These are phyloP conservation scores for Haliaeetus leucogaster DNA, from an alignment of 2,113 vertebrate species.

Conservation along the genomic window DNA sequence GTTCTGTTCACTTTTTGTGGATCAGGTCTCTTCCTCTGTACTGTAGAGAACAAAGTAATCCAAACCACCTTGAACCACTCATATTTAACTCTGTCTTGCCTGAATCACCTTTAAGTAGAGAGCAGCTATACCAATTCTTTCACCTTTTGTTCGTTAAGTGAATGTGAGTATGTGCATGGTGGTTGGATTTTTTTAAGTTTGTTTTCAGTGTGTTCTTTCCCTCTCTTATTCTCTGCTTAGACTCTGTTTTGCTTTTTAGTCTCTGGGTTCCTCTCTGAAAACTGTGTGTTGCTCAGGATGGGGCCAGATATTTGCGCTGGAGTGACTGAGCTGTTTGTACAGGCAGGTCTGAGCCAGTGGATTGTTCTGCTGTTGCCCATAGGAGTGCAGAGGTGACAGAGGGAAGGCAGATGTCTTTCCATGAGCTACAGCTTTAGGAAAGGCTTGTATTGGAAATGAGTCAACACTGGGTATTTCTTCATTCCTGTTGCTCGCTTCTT, in stretches of 20 bases:
- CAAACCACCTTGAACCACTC: not conserved
- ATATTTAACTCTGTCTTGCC: not conserved
- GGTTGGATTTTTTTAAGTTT: not conserved
- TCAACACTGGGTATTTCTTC: not conserved
- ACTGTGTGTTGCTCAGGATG: not conserved
- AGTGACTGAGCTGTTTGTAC: not conserved
- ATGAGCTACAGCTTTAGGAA: not conserved
- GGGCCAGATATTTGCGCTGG: not conserved
- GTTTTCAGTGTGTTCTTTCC: not conserved
- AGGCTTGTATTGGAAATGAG: not conserved
- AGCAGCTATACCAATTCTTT: not conserved
- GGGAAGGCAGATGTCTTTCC: not conserved
- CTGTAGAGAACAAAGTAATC: not conserved
- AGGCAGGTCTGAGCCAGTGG: not conserved
- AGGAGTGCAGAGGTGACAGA: not conserved
- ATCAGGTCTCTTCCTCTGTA: not conserved
- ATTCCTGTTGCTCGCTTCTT: not conserved
- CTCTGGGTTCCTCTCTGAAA: not conserved
- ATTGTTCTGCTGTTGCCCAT: not conserved
- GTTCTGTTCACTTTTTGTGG: not conserved
- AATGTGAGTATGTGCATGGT: fast-evolving
- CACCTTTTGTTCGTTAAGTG: not conserved
- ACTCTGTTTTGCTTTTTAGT: not conserved
- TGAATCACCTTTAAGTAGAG: not conserved
- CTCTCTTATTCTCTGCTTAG: not conserved